These are phyloP conservation scores for Microctenopoma stevenorrisi DNA, from an alignment of 2,797 vertebrate species.

Conservation along the genomic window DNA sequence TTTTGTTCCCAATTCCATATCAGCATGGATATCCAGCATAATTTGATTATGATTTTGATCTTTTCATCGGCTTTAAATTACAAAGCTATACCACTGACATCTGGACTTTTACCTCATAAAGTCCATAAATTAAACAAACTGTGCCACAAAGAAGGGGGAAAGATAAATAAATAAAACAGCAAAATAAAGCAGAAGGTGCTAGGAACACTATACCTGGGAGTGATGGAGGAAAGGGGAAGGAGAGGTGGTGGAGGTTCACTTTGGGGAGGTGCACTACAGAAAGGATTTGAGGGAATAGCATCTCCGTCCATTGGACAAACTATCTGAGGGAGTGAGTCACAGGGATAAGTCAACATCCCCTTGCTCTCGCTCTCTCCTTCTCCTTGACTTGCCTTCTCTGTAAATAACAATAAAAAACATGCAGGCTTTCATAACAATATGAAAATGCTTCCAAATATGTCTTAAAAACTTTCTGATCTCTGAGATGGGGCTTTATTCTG, in stretches of 20 bases:
- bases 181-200: slow-evolving; percentile 56
- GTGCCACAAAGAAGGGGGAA: slow-evolving; percentile 5
- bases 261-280: slow-evolving; percentile 72
- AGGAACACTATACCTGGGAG: slow-evolving; percentile 76
- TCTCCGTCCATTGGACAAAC: slow-evolving; percentile 81
- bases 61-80: background rate
- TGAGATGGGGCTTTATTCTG: slow-evolving; percentile 28
- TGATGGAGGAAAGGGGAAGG: slow-evolving; percentile 72
- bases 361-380: slow-evolving; percentile 41
- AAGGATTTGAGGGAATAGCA: slow-evolving; percentile 64
- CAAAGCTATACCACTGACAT: background rate
- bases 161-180: slow-evolving; percentile 13
- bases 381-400: slow-evolving; percentile 59
- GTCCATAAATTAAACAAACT: background rate
- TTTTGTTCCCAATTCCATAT: too few species aligned
- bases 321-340: slow-evolving; percentile 71
- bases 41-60: background rate
- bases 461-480: background rate
- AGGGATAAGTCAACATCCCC: slow-evolving; percentile 77
- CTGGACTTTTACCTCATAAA: background rate
- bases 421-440: slow-evolving; percentile 36
- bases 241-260: slow-evolving; percentile 71
- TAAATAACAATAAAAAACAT: slow-evolving; percentile 66
- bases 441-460: slow-evolving; percentile 2
- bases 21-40: too few species aligned